Percentiles rank a stretch among this genome's conserved stretches.
Conservation (phyloP, 2,888 invertebrate species). For the Rotaria socialis region DNA sequence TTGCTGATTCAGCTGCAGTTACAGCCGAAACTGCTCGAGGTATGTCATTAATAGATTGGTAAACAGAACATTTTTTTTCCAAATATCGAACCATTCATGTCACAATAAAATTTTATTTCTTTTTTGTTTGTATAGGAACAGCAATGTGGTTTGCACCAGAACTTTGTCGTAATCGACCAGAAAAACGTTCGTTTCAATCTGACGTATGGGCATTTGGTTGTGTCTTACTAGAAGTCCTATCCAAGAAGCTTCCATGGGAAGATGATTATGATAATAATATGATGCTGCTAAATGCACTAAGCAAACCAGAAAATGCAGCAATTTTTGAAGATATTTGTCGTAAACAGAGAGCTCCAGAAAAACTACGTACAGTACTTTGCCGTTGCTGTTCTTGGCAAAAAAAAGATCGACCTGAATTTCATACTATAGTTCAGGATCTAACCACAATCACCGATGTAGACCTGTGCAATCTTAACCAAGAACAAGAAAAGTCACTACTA, state of each 20-base stretch:
- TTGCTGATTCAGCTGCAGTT: neutral
- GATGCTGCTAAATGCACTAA: neutral
- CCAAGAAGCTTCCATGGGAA: neutral
- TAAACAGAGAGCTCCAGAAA: neutral
- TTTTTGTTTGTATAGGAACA: neutral
- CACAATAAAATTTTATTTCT: no score
- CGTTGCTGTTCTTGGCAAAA: neutral
- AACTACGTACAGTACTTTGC: neutral
- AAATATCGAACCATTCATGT: no score
- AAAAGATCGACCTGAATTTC: neutral
- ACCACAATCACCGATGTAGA: neutral
- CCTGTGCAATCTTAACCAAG: neutral
- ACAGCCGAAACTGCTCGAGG: neutral
- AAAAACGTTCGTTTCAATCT: neutral
- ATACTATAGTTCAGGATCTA: neutral
- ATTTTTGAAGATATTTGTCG: neutral
- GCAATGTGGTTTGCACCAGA: neutral
- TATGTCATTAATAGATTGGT: neutral
- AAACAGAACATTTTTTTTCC: no score
- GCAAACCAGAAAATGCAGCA: neutral
- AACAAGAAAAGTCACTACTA: neutral
- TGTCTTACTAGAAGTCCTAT: neutral
- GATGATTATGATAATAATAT: neutral
- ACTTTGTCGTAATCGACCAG: neutral
- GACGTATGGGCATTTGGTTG: neutral